Conservation (phyloP, 2,797 vertebrate genomes). For the Gobio occitaniae region DNA sequence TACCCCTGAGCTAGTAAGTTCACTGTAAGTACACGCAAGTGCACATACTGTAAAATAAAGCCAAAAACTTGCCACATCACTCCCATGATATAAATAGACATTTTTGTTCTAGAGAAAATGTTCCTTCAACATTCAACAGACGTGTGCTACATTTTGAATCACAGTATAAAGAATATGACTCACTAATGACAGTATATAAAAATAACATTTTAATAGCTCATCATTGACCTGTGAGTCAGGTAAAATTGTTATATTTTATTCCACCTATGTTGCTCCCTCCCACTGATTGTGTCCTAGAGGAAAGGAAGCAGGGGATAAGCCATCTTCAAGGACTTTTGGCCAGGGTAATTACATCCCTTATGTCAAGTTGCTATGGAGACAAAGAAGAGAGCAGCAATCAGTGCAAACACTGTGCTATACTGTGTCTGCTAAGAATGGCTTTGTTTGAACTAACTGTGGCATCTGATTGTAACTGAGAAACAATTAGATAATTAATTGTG, state of each 20-base stretch:
- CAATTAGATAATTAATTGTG: background rate
- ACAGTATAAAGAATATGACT: background rate
- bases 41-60: no score
- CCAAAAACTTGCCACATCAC: no score
- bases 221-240: conserved; percentile 14
- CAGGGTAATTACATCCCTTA: conserved; percentile 47
- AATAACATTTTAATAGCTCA: background rate
- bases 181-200: background rate
- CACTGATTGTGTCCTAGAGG: background rate
- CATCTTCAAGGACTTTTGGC: conserved; percentile 44
- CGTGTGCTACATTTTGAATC: background rate
- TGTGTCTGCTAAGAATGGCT: background rate
- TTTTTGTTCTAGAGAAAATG: background rate
- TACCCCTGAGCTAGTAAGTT: background rate
- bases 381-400: conserved; percentile 39
- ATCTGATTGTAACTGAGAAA: background rate
- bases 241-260: conserved; percentile 1
- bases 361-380: conserved; percentile 62
- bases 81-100: background rate
- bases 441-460: conserved; percentile 12
- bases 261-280: conserved; percentile 8
- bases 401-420: conserved; percentile 1
- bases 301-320: conserved; percentile 19
- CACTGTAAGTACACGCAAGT: background rate
- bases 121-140: background rate